A percentile compares a stretch with the other conserved stretches of the same genome.
These are phyloP conservation scores for Phania funesta DNA, from an alignment of 2,888 invertebrate species.

Conservation along the genomic window DNA sequence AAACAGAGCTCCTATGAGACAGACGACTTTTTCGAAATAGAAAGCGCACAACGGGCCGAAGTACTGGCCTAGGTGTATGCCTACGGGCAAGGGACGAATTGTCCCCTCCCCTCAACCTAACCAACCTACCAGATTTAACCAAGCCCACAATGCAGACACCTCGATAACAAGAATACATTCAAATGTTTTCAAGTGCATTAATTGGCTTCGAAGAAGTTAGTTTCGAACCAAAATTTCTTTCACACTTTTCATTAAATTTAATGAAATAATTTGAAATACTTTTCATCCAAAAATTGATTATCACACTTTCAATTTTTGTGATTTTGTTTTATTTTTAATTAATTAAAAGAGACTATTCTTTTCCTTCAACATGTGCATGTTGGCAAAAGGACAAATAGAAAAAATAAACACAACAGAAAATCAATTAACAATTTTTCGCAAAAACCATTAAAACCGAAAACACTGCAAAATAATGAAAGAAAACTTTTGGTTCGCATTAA, in stretches of 20 bases:
- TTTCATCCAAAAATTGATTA: neutral
- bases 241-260: neutral
- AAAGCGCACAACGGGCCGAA: too few species aligned
- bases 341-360: constrained; percentile 35
- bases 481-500: neutral
- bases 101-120: too few species aligned
- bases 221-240: neutral
- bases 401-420: constrained; percentile 48
- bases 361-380: neutral
- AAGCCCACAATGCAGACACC: too few species aligned
- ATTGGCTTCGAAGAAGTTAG: too few species aligned
- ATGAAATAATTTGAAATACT: neutral
- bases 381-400: neutral
- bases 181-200: too few species aligned
- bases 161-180: too few species aligned
- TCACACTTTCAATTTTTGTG: neutral
- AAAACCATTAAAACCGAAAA: constrained; percentile 54
- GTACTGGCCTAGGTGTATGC: too few species aligned
- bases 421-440: constrained; percentile 53
- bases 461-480: neutral
- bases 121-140: too few species aligned
- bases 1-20: too few species aligned
- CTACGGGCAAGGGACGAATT: too few species aligned
- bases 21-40: too few species aligned
- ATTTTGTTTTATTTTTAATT: neutral